Evolutionary conservation across 2,113 vertebrate genomes (phyloP), one percentile per base, ranked within the genome.

Genomic region (Protomyctophum bolini): DNA sequence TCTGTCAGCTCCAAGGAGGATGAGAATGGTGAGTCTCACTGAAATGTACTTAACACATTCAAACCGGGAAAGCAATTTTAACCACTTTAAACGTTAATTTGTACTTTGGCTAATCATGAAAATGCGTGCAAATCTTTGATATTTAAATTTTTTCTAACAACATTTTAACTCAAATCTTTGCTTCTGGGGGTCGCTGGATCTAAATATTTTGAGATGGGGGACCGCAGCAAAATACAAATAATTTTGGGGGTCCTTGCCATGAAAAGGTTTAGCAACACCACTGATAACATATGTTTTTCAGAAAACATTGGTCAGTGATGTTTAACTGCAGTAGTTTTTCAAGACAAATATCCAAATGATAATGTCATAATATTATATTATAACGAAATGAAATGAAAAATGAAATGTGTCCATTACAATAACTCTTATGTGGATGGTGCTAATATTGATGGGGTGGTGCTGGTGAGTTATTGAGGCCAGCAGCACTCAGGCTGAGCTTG

Each of bases 21-120:
- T n/a, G 91, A 93, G 56, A 85, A 58, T 63, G 93, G 97, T 98
- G 87, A 96, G 95, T 94, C 54, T 58, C 12, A 65, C 5, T 51
- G 8, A 6, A 6, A 41, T 15, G 33, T 9, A 10, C 8, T 29
- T 21, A 21, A 21, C 21, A 21, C 21, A 21, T 21, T 21, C 1
- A 21, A 21, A 21, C 21, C 21, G 21, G 21, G 21, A 21, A 21
- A 21, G 21, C 21, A 21, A 21, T 21, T 21, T 21, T 21, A 21
- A 21, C 21, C 21, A 21, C 21, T 21, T 21, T 21, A 21, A 21
- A 1, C 21, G 1, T 21, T 1, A 21, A 21, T 21, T 21, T 21
- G 2, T 21, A 21, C 21, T 21, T 21, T 21, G 21, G 21, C 21
- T 21, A 21, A 21, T 21, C 21, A 21, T 21, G 21, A 21, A 21